Evolutionary conservation across 2,888 invertebrate genomes (phyloP).

Genomic region (Limnephilus marmoratus): DNA sequence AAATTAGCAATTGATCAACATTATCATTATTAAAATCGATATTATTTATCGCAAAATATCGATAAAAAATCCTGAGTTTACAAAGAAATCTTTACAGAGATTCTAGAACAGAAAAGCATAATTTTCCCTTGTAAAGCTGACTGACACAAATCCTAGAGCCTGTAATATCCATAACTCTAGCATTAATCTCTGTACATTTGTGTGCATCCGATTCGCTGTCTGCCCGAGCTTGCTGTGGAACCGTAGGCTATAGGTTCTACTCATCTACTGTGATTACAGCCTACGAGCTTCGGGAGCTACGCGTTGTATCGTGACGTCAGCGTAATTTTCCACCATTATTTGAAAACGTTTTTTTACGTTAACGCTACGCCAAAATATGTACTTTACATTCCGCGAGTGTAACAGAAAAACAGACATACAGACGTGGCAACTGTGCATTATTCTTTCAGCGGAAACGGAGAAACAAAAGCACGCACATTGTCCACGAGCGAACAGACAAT

Average conservation of each 20-base stretch:
- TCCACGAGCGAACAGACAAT: not conserved
- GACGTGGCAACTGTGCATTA: not conserved
- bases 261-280: not conserved
- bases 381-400: slow-evolving; percentile 17
- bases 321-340: slow-evolving; percentile 23
- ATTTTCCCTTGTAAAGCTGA: not conserved
- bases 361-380: slow-evolving; percentile 5
- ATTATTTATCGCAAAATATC: not conserved
- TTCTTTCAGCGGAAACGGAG: not conserved
- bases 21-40: not conserved
- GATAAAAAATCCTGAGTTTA: not conserved
- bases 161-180: not conserved
- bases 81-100: not conserved
- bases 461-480: slow-evolving; percentile 23
- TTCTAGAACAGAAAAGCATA: not conserved
- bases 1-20: not conserved
- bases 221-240: not conserved
- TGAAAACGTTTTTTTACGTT: slow-evolving; percentile 24
- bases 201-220: not conserved
- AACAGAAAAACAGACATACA: not conserved
- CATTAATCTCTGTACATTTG: not conserved
- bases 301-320: slow-evolving; percentile 37
- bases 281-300: not conserved
- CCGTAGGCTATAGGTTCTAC: not conserved
- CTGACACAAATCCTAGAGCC: not conserved